Evolutionary conservation across 2,888 invertebrate genomes (phyloP), one percentile per base, ranked within the genome.

Genomic region (Sthenelais limicola): DNA sequence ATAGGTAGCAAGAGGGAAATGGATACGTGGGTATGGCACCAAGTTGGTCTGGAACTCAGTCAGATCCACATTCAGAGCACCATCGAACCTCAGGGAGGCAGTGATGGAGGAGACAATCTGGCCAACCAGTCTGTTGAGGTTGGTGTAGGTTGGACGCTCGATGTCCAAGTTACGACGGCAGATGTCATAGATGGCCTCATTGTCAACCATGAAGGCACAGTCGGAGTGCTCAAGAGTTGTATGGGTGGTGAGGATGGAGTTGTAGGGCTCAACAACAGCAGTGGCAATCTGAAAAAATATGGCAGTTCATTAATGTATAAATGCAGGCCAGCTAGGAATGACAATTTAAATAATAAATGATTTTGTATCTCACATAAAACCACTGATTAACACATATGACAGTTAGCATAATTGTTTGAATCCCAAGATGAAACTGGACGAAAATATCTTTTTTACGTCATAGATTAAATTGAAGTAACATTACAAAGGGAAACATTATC

Each of bases 241-340:
- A 21, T 51, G 51, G 5, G 51, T 51, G 51, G 51, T 51, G 51
- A 51, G 51, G 5, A 51, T n/a, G 18, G 51, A 5, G 21, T 51
- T 51, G 51, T 51, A 51, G 30, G 75, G 58, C 12, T 26, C 54
- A 3, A 73, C 24, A 48, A 71, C 91, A 88, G 95, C 95, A 51
- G 51, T 51, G n/a, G 51, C 9, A 21, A 51, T n/a, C n/a, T n/a
- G n/a, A n/a, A n/a, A n/a, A n/a, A n/a, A n/a, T n/a, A n/a, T n/a
- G n/a, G n/a, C n/a, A n/a, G n/a, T n/a, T n/a, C n/a, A n/a, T n/a
- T n/a, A n/a, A n/a, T n/a, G n/a, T n/a, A n/a, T n/a, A n/a, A n/a
- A n/a, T n/a, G n/a, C n/a, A n/a, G n/a, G n/a, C n/a, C n/a, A n/a
- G n/a, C n/a, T n/a, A n/a, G n/a, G n/a, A n/a, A n/a, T n/a, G n/a